Evolutionary conservation across 2,888 invertebrate genomes (phyloP), one percentile per base, ranked within the genome.

Genomic region (Conops quadrifasciatus): DNA sequence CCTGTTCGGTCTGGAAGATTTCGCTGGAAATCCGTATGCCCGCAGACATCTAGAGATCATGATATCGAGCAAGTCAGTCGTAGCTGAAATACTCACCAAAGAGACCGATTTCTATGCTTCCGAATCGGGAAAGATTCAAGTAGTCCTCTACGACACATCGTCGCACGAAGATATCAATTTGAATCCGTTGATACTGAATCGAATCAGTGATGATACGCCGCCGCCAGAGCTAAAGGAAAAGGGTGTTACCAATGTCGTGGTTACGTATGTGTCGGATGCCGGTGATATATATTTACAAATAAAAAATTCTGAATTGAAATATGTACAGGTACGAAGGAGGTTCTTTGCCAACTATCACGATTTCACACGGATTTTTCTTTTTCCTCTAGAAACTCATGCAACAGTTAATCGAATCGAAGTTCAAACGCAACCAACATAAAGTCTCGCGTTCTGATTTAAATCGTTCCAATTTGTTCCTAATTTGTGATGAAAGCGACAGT

Each of bases 1-100:
- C 21, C 84, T 94, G 78, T 89, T 89, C 64, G 93, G 92, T 3
- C 85, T 93, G 63, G 93, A 93, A 83, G 92, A 91, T 60, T 88
- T 90, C 64, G 82, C 83, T 9, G 87, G 86, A 21, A 87, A 87
- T 75, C 83, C 84, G 0, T 81, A 83, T 72, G 83, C 85, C 0
- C 77, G 83, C 24, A 69, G 77, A 0, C 81, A 86, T 51, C 77
- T 88, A 43, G 82, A 86, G 45, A 80, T 85, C 9, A 77, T 84
- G 73, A 82, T 91, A 71, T 82, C 87, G n/a, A 89, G 87, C 1
- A 87, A 87, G 79, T 87, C 88, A 73, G 87, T 91, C 70, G 89
- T 91, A 74, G 90, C 89, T 15, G 88, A 89, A 78, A 84, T 88
- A 4, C 79, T 87, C n/a, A 86, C 84, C 4, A 85, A 81, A 51